Conservation (phyloP, 2,888 invertebrate species). For the Apotomis turbidana region DNA sequence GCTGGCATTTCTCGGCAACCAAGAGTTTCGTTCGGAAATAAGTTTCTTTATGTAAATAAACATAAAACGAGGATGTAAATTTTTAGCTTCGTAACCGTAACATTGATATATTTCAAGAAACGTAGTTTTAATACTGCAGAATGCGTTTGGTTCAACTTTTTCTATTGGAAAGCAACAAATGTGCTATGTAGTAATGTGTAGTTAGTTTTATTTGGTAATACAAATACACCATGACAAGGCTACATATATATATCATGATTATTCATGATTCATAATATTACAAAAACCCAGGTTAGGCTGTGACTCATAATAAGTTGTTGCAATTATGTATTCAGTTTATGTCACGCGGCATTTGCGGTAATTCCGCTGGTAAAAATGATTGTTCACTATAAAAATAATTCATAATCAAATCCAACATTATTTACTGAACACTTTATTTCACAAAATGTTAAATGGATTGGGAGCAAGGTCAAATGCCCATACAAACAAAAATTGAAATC, state of each 20-base stretch:
- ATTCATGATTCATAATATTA: constrained; percentile 15
- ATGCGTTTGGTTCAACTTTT: neutral
- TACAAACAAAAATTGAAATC: too few relatives aligned
- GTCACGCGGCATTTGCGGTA: neutral
- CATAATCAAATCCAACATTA: too few relatives aligned
- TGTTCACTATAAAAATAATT: too few relatives aligned
- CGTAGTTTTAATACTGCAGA: neutral
- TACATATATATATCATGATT: neutral
- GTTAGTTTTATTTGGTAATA: neutral
- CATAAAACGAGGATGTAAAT: neutral
- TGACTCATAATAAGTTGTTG: constrained; percentile 1
- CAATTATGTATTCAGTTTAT: neutral
- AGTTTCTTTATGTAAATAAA: constrained; percentile 9
- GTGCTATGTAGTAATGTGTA: too few relatives aligned
- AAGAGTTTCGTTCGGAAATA: constrained; percentile 40
- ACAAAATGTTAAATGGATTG: too few relatives aligned
- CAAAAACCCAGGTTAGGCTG: constrained; percentile 3
- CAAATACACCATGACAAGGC: neutral
- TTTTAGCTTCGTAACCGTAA: neutral
- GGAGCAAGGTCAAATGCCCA: too few relatives aligned
- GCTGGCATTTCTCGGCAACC: constrained; percentile 40
- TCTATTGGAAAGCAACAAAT: neutral
- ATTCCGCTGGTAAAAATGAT: too few relatives aligned
- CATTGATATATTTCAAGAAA: neutral
- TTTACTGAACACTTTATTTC: too few relatives aligned